Evolutionary conservation across 2,113 vertebrate species (phyloP).

Genomic region (Chiloscyllium plagiosum): DNA sequence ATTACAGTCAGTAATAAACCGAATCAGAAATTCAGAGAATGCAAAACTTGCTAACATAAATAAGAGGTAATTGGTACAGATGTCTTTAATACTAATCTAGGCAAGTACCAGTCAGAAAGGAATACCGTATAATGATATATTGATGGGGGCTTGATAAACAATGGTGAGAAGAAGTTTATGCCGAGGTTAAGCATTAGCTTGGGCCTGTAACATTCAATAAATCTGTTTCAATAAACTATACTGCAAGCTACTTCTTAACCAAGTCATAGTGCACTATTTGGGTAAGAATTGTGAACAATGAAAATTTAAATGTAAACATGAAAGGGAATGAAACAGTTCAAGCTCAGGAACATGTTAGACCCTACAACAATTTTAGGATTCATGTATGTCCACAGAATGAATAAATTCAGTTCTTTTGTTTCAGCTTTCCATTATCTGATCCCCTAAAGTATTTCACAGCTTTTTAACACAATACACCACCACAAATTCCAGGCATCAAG

Average conservation of each 20-base stretch:
- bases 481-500: background rate
- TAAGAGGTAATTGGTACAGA: background rate
- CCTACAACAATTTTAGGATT: background rate
- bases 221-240: background rate
- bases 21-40: background rate
- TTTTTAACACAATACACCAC: background rate
- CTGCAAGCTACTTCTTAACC: background rate
- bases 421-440: background rate
- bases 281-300: background rate
- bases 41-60: background rate
- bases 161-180: background rate
- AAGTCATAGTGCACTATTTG: background rate
- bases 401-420: background rate
- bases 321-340: background rate
- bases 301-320: background rate
- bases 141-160: background rate
- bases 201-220: background rate
- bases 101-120: background rate
- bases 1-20: background rate
- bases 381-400: background rate
- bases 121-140: background rate
- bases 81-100: background rate
- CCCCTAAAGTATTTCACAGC: background rate
- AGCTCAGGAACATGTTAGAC: background rate
- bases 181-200: background rate